phyloP scores from a whole-genome alignment of 2,888 invertebrate genomes.

The Cryptocephalus moraei region DNA sequence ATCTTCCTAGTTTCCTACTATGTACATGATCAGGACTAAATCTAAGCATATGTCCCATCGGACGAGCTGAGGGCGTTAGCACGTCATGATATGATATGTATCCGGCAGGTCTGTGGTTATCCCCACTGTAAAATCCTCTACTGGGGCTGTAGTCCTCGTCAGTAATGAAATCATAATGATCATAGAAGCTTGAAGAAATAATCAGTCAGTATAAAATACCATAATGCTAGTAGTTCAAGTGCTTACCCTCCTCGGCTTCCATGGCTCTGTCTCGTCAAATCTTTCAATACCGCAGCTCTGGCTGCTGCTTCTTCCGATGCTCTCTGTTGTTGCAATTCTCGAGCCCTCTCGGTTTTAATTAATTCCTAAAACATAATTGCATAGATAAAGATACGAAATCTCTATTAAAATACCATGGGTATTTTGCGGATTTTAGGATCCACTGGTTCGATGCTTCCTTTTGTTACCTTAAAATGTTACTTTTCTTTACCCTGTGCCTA shows the following conservation, averaged over 20 bases:
- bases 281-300: constrained; percentile 49
- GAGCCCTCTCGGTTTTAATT: constrained; percentile 64
- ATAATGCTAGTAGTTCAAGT: background rate
- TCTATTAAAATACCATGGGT: too few species aligned
- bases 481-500: too few species aligned
- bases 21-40: background rate
- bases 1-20: too few species aligned
- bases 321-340: constrained; percentile 65
- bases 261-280: constrained; percentile 34
- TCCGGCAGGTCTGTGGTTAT: background rate
- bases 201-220: background rate
- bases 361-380: constrained; percentile 43
- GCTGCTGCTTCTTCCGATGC: constrained; percentile 64
- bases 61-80: background rate
- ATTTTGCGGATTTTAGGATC: too few species aligned
- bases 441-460: too few species aligned
- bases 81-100: background rate
- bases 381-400: too few species aligned
- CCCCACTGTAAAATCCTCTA: background rate
- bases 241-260: constrained; percentile 24
- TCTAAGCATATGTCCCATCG: background rate
- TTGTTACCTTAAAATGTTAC: too few species aligned
- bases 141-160: constrained; percentile 2
- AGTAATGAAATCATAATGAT: constrained; percentile 4
- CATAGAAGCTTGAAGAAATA: constrained; percentile 2